Percentiles rank a stretch among this genome's conserved stretches.
Evolutionary conservation across 1,140 invertebrate genomes (phyloP).

Genomic region (Papilio dardanus): DNA sequence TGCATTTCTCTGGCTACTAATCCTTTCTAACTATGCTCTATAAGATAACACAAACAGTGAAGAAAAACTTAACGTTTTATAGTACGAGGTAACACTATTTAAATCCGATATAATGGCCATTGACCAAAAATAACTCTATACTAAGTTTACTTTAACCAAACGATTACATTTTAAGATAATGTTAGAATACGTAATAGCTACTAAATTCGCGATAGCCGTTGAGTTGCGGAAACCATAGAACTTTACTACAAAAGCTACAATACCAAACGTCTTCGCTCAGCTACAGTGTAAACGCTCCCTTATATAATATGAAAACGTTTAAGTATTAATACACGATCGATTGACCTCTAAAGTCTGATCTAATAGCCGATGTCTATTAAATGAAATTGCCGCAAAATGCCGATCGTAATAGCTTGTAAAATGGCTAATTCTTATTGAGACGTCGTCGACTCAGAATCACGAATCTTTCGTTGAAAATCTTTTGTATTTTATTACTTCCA

Average conservation of each 20-base stretch:
- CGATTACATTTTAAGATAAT: no score
- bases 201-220: not conserved
- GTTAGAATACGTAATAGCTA: no score
- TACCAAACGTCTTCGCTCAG: not conserved
- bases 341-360: constrained; percentile 19
- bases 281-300: not conserved
- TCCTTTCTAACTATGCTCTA: no score
- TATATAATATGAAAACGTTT: not conserved
- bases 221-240: not conserved
- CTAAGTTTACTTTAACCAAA: no score
- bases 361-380: constrained; percentile 20
- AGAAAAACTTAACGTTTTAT: no score
- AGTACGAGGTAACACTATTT: no score
- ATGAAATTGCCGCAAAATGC: not conserved
- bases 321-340: not conserved
- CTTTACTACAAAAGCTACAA: not conserved
- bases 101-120: not conserved
- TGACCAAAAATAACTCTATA: not conserved
- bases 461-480: not conserved
- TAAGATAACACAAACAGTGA: no score
- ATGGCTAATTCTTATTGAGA: constrained; percentile 14
- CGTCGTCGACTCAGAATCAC: constrained; percentile 15
- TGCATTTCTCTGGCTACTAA: no score
- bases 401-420: constrained; percentile 19
- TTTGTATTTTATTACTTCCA: not conserved